Evolutionary conservation across 2,888 invertebrate genomes (phyloP), one percentile per base, ranked within the genome.

Genomic region (Drosophila dives): DNA sequence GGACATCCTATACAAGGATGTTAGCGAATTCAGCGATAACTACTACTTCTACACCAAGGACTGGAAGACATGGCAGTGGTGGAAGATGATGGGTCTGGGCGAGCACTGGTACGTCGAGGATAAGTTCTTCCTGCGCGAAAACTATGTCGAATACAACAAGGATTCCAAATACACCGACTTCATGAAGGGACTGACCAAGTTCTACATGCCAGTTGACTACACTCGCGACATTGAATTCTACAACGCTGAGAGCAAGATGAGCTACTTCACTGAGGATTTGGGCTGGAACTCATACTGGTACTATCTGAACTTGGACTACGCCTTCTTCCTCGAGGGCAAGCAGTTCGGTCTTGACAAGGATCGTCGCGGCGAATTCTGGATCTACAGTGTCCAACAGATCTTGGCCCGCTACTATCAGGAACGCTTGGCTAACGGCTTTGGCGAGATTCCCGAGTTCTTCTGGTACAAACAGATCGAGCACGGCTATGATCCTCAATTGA

Each of bases 261-360:
- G 95, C 42, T 96, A 96, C 92, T 95, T 96, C 92, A 95, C 95
- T 38, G 96, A 96, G 89, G 96, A 96, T 86, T 93, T 96, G 80
- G 96, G 95, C 69, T 93, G 95, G 85, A 96, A 95, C 92, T 89
- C 94, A 0, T 95, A 94, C 92, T 96, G 96, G 93, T 95, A 94
- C 92, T 95, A 94, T 92, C 94, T 95, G 93, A 94, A 95, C 86
- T 90, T 94, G 72, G 94, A 94, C 67, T 94, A 94, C 86, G 95
- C 96, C 45, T 95, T 95, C 94, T 95, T 95, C 95, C 93, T 95
- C 91, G 93, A 94, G 55, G 94, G 94, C 62, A 93, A 94, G 32
- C 93, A 94, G 60, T 94, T 93, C 67, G 93, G 93, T 17, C 65
- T 93, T 54, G 79, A 93, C 23, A 94, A 94, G 83, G 94, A 95